Base-by-base conservation (phyloP, 2,888 invertebrate species). In the Synergus umbraculus region DNA sequence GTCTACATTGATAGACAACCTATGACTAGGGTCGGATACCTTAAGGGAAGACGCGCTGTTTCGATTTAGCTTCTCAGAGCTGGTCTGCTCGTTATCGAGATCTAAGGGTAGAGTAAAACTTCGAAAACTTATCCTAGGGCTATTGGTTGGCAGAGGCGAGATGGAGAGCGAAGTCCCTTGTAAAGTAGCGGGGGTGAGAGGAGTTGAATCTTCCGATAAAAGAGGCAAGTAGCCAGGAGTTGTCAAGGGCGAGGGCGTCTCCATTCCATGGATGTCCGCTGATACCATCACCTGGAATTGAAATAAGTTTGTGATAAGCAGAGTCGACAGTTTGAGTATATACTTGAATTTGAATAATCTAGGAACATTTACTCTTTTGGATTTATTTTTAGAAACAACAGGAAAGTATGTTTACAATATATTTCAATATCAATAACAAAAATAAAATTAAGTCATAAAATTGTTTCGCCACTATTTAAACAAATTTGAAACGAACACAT, bases 181-280 rank as follows among this genome's bases (percentile, higher is more conserved):
- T 76, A 91, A 84, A 15, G 90, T 91, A 5, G 88, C 88, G 1
- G 91, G 91, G 0, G 90, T 91, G 63, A 92, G 78, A 2, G 92
- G 92, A 3, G 92, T 92, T 10, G 92, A 91, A 9, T 90, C 90
- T 84, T 92, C 92, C 13, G 91, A 91, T 44, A 92, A 81, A 37
- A 92, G 82, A 2, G 92, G 91, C 76, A 92, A 84, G 67, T 92
- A 92, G 4, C 92, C 92, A 2, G 92, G 92, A 0, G 92, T 92
- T 63, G 90, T 89, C 79, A 92, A 79, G 1, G 92, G 91, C 41
- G 92, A 92, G 0, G 92, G 92, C 1, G 89, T 91, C 49, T 92
- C 92, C 87, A 91, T 89, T 58, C 89, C 90, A 84, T 93, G 93
- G 29, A 93, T 88, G 80, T 93, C 93, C 9, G 92, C 93, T 12